Evolutionary conservation across 2,888 invertebrate species (phyloP), one percentile per base, ranked within the genome.

Genomic region (Serrognathus titanus): DNA sequence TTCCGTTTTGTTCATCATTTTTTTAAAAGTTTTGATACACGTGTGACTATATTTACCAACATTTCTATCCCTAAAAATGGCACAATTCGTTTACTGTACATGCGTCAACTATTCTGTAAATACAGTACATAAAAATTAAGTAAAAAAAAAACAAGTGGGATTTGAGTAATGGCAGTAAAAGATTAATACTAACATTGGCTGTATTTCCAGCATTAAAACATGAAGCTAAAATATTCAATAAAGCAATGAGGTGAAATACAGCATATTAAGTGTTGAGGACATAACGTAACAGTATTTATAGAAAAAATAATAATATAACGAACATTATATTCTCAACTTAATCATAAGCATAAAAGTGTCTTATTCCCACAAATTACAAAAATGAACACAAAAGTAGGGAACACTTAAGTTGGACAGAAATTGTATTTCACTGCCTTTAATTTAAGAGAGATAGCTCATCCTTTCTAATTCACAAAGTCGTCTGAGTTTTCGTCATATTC

Each of bases 121-220:
- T 58, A 53, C 49, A 66, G 63, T 66, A 66, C 67, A 67, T 71
- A 68, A 69, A 65, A 68, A 68, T 68, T 68, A 68, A 63, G 68
- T 49, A 47, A 69, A 66, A 74, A 72, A 31, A 72, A 50, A 16
- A 71, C 70, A 60, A 66, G 67, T 68, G 67, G 65, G 73, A 73
- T 69, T 69, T 69, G 72, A 66, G 69, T 68, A 66, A 70, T 75
- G 76, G 75, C 75, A 75, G 75, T 76, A 75, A 71, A 53, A 65
- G 61, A 65, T 67, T 67, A 66, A 63, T 61, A 63, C 63, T 59
- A 63, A 62, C 12, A 31, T 31, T 50, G 59, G 67, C 67, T 66
- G 70, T 70, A 69, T 69, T 68, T 66, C 66, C 63, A 48, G 48
- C 45, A 48, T 48, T 56, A 47, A 52, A 51, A 47, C 36, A 11